Evolutionary conservation across 2,888 invertebrate species (phyloP), one percentile per base, ranked within the genome.

Genomic region (Melieria omissa): DNA sequence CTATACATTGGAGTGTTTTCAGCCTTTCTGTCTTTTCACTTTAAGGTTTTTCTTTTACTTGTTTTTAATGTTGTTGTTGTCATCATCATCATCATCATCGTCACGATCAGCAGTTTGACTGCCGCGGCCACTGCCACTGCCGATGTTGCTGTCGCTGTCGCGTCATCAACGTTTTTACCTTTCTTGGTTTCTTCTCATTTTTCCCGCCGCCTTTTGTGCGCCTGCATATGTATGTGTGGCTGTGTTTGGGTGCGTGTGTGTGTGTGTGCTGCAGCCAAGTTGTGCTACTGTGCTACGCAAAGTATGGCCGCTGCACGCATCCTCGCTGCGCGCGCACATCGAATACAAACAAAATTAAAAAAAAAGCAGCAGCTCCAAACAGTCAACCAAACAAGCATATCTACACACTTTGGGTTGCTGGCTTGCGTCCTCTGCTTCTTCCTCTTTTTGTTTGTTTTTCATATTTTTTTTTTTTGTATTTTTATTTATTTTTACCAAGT

Each of bases 251-350:
- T 29, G 45, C 4, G 8, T 58, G 16, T 58, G 5, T 29, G 64
- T 52, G 54, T 16, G 10, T 49, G 46, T 55, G 68, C 44, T 52
- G 52, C 61, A 60, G 78, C 75, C 75, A 73, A 65, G 71, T 75
- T 64, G 75, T 77, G 85, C 86, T 85, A 85, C 84, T 76, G 84
- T 86, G 83, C 81, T 84, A 85, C 85, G 85, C 84, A 80, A 77
- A 79, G 77, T 73, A 76, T 76, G 72, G 75, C 16, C 73, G 73
- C 75, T 75, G 77, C 79, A 78, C 79, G 78, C 79, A 78, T 58
- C 66, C 49, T 16, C 41, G 12, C 14, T 66, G 58, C 58, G 66
- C 41, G 14, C 58, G 58, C 41, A 47, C 66, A 66, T 47, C 57
- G 58, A 66, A 66, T 46, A 66, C 66, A 45, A 42, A 66, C 57